Evolutionary conservation across 2,888 invertebrate species (phyloP).

Genomic region (Furcula furcula): DNA sequence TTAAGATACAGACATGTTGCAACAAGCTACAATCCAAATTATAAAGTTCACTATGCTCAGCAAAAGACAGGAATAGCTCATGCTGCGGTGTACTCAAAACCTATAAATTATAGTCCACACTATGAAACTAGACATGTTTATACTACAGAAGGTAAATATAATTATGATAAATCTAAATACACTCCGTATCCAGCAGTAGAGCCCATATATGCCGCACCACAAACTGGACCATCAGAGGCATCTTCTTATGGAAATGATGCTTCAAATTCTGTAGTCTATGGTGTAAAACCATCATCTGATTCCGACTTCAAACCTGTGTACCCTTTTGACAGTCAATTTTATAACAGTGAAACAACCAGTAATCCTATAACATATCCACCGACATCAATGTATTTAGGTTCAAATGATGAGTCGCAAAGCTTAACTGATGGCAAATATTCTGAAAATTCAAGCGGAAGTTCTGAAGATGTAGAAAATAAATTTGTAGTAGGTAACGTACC

Average conservation of each 20-base stretch:
- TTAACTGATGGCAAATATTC: constrained; percentile 54
- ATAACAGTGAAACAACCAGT: constrained; percentile 58
- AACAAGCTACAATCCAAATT: constrained; percentile 62
- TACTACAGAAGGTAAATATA: constrained; percentile 62
- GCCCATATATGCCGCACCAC: constrained; percentile 69
- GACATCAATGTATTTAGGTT: constrained; percentile 73
- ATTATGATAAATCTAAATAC: constrained; percentile 58
- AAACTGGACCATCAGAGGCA: constrained; percentile 56
- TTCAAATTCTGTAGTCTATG: constrained; percentile 67
- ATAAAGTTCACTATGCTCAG: constrained; percentile 68
- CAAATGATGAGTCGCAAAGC: constrained; percentile 56
- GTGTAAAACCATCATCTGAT: constrained; percentile 66
- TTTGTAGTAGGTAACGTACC: constrained; percentile 86
- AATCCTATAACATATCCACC: constrained; percentile 65
- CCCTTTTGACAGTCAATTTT: constrained; percentile 68
- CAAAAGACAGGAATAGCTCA: constrained; percentile 76
- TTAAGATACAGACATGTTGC: constrained; percentile 70
- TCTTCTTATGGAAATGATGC: constrained; percentile 62
- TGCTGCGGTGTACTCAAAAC: constrained; percentile 69
- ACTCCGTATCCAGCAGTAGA: constrained; percentile 65
- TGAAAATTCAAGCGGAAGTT: constrained; percentile 42
- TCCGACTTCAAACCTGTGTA: constrained; percentile 74
- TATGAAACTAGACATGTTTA: constrained; percentile 71
- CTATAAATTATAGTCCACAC: constrained; percentile 59
- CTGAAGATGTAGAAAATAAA: constrained; percentile 64